phyloP scores from a whole-genome alignment of 2,888 invertebrate genomes.

The Xanthia icteritia region DNA sequence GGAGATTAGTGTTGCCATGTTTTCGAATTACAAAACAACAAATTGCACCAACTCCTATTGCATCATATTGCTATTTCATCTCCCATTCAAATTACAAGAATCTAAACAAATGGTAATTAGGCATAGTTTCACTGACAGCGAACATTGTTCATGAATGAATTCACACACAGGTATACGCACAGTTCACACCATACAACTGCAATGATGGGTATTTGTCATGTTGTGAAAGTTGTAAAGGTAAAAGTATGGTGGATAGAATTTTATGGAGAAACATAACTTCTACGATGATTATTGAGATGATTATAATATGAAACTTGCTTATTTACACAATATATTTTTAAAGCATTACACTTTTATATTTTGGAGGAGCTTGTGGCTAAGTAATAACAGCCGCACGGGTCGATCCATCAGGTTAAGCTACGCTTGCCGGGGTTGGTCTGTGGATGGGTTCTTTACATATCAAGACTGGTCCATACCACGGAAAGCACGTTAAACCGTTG shows the following conservation, averaged over 20 bases:
- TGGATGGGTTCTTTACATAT: too few species aligned
- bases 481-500: too few species aligned
- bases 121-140: constrained; percentile 62
- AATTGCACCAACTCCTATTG: constrained; percentile 13
- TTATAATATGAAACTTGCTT: not conserved
- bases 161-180: constrained; percentile 66
- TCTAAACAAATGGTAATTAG: constrained; percentile 58
- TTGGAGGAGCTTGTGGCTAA: too few species aligned
- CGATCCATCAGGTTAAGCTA: too few species aligned
- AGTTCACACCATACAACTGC: constrained; percentile 58
- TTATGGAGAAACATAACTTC: not conserved
- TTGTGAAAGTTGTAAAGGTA: constrained; percentile 63
- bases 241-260: constrained; percentile 38
- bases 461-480: too few species aligned
- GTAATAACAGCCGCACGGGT: too few species aligned
- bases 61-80: constrained; percentile 37
- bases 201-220: constrained; percentile 34
- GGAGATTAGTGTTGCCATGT: not conserved
- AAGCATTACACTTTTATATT: too few species aligned
- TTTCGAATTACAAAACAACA: not conserved
- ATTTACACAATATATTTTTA: too few species aligned
- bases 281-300: not conserved
- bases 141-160: constrained; percentile 69
- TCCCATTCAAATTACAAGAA: constrained; percentile 36
- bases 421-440: too few species aligned